These are phyloP conservation scores for Eidolon dupreanum DNA, from an alignment of 2,797 vertebrate species.

Conservation along the genomic window DNA sequence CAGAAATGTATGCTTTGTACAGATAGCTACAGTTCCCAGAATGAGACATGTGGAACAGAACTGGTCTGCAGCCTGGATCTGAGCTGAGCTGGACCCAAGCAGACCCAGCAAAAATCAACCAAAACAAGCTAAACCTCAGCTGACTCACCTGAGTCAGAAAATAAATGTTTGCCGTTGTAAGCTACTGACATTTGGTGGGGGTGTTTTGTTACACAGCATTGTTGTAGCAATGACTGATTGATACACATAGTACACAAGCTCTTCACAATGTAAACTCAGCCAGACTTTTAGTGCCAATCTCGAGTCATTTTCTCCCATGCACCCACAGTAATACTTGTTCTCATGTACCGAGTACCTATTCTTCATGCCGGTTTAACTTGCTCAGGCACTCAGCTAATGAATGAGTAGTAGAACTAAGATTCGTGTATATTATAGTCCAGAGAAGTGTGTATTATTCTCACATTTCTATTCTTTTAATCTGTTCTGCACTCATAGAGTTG, in stretches of 20 bases:
- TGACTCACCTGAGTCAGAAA: neutral
- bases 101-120: neutral
- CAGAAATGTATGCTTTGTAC: neutral
- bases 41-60: neutral
- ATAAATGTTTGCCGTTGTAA: neutral
- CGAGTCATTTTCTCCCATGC: neutral
- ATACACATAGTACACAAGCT: neutral
- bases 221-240: neutral
- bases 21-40: neutral
- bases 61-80: neutral
- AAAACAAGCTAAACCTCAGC: slow-evolving; percentile 24
- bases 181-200: neutral
- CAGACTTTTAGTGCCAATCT: neutral
- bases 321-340: neutral
- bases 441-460: neutral
- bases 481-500: neutral
- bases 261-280: neutral
- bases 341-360: neutral
- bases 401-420: neutral
- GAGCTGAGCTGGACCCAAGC: neutral
- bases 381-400: neutral
- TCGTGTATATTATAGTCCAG: neutral
- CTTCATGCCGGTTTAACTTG: neutral
- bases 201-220: neutral
- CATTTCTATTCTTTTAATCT: neutral